Conservation (phyloP, 2,113 vertebrate genomes). For the Oryzias celebensis region DNA sequence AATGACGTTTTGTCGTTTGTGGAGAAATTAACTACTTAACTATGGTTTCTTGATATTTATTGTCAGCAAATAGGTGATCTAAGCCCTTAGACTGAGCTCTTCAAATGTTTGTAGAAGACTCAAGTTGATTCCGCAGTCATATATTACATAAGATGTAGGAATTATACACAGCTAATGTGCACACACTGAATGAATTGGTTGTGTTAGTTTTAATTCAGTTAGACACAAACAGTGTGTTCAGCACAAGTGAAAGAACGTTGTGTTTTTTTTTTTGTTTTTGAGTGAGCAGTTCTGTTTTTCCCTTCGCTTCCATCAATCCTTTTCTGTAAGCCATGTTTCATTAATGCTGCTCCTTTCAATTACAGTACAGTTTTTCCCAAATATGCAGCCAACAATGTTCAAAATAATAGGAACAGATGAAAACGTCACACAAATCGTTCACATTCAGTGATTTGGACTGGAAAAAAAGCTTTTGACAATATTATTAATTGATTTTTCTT, state of each 20-base stretch:
- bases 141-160: conserved; percentile 46
- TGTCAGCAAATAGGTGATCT: not conserved
- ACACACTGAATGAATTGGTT: not conserved
- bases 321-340: not conserved
- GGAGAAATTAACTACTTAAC: conserved; percentile 28
- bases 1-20: conserved; percentile 24
- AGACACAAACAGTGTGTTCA: not conserved
- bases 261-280: not conserved
- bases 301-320: not conserved
- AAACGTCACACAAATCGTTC: not conserved
- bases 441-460: not conserved
- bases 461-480: not conserved
- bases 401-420: not conserved
- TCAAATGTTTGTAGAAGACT: conserved; percentile 47
- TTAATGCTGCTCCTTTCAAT: not conserved
- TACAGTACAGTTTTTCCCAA: not conserved
- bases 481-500: not conserved
- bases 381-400: not conserved
- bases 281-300: not conserved
- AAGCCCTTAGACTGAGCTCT: conserved; percentile 37
- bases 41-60: conserved; percentile 13
- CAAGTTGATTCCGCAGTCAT: conserved; percentile 31
- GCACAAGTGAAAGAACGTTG: not conserved
- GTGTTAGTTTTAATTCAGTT: not conserved
- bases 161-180: not conserved